phyloP scores from a whole-genome alignment of 2,113 vertebrate genomes.

The Himantopus leucocephalus region DNA sequence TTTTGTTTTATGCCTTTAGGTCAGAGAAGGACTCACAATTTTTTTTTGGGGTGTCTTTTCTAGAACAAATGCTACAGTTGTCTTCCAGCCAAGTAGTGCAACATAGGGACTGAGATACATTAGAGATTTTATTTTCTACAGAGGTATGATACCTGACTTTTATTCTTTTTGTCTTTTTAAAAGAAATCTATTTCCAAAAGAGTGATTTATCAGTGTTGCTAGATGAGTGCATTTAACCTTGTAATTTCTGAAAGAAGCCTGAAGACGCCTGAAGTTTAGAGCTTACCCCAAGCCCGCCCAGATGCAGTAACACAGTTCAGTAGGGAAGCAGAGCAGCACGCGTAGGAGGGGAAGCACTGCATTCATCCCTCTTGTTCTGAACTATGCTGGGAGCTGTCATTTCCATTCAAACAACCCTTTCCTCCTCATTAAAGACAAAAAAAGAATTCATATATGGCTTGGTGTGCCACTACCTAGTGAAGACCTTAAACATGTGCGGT shows the following conservation, averaged over 20 bases:
- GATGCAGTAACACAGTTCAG: neutral
- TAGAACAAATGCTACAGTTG: constrained; percentile 45
- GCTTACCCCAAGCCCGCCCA: neutral
- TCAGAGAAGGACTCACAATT: constrained; percentile 35
- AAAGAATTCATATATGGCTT: neutral
- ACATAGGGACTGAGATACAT: neutral
- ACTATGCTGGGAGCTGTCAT: rapidly evolving
- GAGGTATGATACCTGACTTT: neutral
- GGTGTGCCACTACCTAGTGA: neutral
- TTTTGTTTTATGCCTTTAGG: constrained; percentile 56
- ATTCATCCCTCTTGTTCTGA: neutral
- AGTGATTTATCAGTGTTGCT: neutral
- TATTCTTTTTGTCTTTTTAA: neutral
- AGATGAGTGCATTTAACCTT: neutral
- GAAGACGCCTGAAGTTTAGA: neutral
- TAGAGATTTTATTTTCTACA: constrained; percentile 18
- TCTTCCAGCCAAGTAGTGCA: constrained; percentile 21
- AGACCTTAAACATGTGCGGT: neutral
- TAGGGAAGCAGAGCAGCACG: neutral
- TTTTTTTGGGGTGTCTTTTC: constrained; percentile 9
- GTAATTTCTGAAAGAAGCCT: neutral
- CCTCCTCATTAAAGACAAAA: neutral
- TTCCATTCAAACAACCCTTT: neutral
- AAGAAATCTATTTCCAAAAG: neutral
- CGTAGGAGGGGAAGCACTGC: neutral